Percentiles rank a stretch among this genome's conserved stretches.
These are phyloP conservation scores for Wiebesia pumilae DNA, from an alignment of 1,140 invertebrate genomes.

Conservation along the genomic window DNA sequence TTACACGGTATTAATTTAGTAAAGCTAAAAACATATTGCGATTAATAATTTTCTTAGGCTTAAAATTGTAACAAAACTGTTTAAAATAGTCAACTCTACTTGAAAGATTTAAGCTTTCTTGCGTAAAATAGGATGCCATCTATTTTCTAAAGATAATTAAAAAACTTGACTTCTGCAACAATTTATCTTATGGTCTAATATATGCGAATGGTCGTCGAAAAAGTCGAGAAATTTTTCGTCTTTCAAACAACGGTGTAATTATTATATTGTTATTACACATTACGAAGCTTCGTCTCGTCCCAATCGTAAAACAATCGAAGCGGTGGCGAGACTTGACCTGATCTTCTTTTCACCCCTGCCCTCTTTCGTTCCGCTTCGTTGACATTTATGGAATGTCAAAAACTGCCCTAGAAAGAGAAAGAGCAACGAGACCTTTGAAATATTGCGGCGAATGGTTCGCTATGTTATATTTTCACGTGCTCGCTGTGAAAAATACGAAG, in stretches of 20 bases:
- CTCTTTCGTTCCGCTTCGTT: neutral
- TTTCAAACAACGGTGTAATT: constrained; percentile 6
- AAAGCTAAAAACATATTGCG: too few species aligned
- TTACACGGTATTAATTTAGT: too few species aligned
- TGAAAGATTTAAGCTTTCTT: constrained; percentile 11
- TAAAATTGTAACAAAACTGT: neutral
- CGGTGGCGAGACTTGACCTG: constrained; percentile 5
- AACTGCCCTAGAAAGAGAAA: neutral
- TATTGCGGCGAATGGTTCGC: neutral
- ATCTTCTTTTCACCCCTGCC: neutral
- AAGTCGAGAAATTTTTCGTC: constrained; percentile 21
- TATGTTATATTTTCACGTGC: constrained; percentile 10
- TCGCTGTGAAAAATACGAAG: constrained; percentile 5
- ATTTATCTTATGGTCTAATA: neutral
- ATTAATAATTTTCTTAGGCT: too few species aligned
- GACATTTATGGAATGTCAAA: constrained; percentile 9
- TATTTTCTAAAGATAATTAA: constrained; percentile 12
- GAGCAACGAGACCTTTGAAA: constrained; percentile 11
- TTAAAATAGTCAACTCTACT: neutral
- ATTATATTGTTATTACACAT: constrained; percentile 48
- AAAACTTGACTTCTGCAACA: constrained; percentile 15
- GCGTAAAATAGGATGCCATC: constrained; percentile 24
- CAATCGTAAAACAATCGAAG: constrained; percentile 20
- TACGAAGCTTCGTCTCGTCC: constrained; percentile 10
- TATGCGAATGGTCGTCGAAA: neutral